Percentiles rank a stretch among this genome's conserved stretches.
phyloP scores from a whole-genome alignment of 2,113 vertebrate genomes.

The Gymnocephalus cernua region DNA sequence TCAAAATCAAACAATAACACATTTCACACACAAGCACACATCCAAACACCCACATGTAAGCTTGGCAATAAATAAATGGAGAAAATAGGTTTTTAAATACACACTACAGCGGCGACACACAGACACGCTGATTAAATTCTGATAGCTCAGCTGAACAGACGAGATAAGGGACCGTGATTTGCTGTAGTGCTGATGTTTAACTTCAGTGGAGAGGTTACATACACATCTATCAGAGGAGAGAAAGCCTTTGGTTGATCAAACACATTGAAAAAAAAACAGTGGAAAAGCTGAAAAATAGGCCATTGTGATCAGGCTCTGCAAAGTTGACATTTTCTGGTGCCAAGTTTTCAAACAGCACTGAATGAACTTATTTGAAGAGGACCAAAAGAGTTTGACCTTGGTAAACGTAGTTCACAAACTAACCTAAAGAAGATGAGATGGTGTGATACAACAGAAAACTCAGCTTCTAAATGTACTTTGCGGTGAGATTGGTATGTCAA shows the following conservation, averaged over 20 bases:
- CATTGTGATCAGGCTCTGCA: constrained; percentile 30
- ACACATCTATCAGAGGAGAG: constrained; percentile 28
- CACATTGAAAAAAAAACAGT: constrained; percentile 18
- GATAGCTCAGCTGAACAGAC: constrained; percentile 61
- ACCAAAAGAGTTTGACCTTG: background rate
- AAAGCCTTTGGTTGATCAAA: constrained; percentile 52
- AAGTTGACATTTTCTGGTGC: constrained; percentile 54
- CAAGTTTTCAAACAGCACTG: constrained; percentile 21
- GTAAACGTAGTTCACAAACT: background rate
- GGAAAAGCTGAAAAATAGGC: constrained; percentile 1
- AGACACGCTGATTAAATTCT: constrained; percentile 63
- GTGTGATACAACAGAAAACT: background rate
- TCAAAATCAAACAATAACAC: constrained; percentile 20
- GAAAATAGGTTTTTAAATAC: constrained; percentile 54
- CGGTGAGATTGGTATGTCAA: constrained; percentile 2
- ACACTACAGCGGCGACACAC: constrained; percentile 46
- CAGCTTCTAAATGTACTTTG: background rate
- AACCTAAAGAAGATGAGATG: background rate
- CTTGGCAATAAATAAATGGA: constrained; percentile 34
- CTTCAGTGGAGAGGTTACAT: constrained; percentile 41
- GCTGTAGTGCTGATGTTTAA: constrained; percentile 65
- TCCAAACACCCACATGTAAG: constrained; percentile 11
- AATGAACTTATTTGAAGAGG: background rate
- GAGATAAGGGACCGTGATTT: constrained; percentile 65
- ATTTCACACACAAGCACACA: constrained; percentile 3